Percentiles rank a stretch among this genome's conserved stretches.
Evolutionary conservation across 1,140 invertebrate species (phyloP).

Genomic region (Drosophila chauvacae): DNA sequence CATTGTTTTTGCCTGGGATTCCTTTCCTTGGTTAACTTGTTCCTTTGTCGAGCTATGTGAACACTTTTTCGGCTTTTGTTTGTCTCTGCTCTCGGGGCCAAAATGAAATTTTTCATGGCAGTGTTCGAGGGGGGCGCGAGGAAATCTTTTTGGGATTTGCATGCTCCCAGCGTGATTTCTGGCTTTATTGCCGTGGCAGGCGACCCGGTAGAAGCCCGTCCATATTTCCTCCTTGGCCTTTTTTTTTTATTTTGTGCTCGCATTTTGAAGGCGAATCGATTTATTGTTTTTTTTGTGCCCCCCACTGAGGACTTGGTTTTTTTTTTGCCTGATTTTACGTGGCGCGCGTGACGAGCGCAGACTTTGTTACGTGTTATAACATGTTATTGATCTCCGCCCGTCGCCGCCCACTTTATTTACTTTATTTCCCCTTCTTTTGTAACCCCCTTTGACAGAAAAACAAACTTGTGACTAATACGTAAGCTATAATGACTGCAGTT

Average conservation of each 20-base stretch:
- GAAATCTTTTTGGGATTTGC: slow-evolving; percentile 68
- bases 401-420: slow-evolving; percentile 6
- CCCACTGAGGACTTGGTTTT: slow-evolving; percentile 3
- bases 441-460: slow-evolving; percentile 16
- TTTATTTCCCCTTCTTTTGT: slow-evolving; percentile 2
- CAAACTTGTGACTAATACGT: slow-evolving; percentile 12
- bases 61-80: slow-evolving; percentile 34
- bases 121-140: slow-evolving; percentile 26
- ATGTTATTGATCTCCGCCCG: slow-evolving; percentile 39
- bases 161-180: slow-evolving; percentile 73
- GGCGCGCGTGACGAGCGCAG: slow-evolving; percentile 41
- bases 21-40: slow-evolving; percentile 58
- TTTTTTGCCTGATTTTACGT: slow-evolving; percentile 28
- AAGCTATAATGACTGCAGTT: background rate
- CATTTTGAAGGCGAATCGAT: slow-evolving; percentile 60
- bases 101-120: slow-evolving; percentile 54
- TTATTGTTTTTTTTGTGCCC: slow-evolving; percentile 53
- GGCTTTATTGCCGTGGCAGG: slow-evolving; percentile 47
- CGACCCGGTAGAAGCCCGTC: slow-evolving; percentile 13
- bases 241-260: slow-evolving; percentile 4
- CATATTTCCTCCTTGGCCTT: slow-evolving; percentile 20
- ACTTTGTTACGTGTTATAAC: slow-evolving; percentile 49
- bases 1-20: slow-evolving; percentile 15
- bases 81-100: slow-evolving; percentile 32
- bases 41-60: slow-evolving; percentile 31